These are phyloP conservation scores for Luperina nickerlii DNA, from an alignment of 2,888 invertebrate genomes.

Conservation along the genomic window DNA sequence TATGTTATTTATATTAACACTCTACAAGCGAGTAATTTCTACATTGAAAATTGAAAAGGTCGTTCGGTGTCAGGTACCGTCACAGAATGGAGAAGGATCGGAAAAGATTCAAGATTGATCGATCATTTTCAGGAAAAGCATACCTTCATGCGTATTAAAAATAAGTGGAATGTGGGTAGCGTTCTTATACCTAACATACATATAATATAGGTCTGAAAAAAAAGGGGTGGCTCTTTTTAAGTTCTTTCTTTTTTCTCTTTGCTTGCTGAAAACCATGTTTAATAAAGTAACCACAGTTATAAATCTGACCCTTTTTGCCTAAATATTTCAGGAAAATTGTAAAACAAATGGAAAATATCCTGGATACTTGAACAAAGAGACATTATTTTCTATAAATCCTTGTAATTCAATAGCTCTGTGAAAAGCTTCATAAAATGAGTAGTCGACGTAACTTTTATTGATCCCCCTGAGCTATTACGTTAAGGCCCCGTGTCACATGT, in stretches of 20 bases:
- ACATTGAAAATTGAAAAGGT: not conserved
- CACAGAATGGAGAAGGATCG: conserved; percentile 7
- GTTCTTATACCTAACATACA: not conserved
- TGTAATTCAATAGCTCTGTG: not conserved
- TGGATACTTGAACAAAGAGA: not conserved
- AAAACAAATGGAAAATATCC: not conserved
- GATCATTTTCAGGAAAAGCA: not conserved
- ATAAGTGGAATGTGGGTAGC: not conserved
- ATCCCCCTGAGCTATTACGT: conserved; percentile 7
- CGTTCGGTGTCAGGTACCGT: conserved; percentile 1
- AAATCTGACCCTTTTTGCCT: not conserved
- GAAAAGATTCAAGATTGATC: conserved; percentile 30
- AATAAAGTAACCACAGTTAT: not conserved
- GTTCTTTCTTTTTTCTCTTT: too few relatives aligned
- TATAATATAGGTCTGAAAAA: not conserved
- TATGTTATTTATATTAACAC: not conserved
- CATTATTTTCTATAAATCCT: not conserved
- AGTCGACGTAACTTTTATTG: conserved; percentile 21
- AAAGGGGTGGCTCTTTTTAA: not conserved
- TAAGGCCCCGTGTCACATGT: not conserved
- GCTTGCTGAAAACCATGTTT: not conserved
- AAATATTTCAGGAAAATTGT: not conserved
- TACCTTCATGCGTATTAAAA: too few relatives aligned
- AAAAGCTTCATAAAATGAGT: conserved; percentile 3
- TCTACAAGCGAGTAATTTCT: not conserved